Evolutionary conservation across 2,113 vertebrate species (phyloP), one percentile per base, ranked within the genome.

Genomic region (Ptyas mucosa): DNA sequence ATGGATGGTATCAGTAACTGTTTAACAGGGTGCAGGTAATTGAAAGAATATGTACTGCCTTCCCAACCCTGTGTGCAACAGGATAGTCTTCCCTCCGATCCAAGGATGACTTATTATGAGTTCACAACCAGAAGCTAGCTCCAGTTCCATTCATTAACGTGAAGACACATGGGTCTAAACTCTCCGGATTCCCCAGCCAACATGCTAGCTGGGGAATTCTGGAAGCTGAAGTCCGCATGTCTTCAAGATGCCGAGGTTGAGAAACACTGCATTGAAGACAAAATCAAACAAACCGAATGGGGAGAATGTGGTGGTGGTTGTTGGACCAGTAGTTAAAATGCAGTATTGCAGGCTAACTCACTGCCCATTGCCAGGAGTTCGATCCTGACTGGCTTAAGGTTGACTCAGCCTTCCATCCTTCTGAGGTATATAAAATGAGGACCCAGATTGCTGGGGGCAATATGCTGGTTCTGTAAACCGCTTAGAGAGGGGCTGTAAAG

Each of bases 81-180:
- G 1, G 53, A 21, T 94, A 89, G 2, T 58, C 34, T 81, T 34
- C 69, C 34, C 14, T 81, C 34, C 2, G 61, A 43, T 24, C 69
- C 91, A 6, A 9, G 12, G 88, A 39, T 0, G 87, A 39, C 0
- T 46, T 0, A 11, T 89, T 90, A 57, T 0, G 1, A 55, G 58
- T 54, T 87, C 69, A 39, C 89, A 1, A 57, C 39, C 64, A 91
- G 88, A 34, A 54, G 1, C 6, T 0, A 54, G 43, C 52, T 55
- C 39, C 39, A 0, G 61, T 46, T 0, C 0, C 20, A 8, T 0
- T 7, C 34, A 53, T 0, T 4, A 26, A n/a, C 12, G 15, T n/a
- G 64, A 69, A 69, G 64, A 7, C 64, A 69, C 14, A 29, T n/a
- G 29, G 29, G n/a, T 69, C 14, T 69, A n/a, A 69, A 69, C 4